A percentile compares a stretch with the other conserved stretches of the same genome.
Evolutionary conservation across 1,140 invertebrate species (phyloP).

Genomic region (Idris sp.): DNA sequence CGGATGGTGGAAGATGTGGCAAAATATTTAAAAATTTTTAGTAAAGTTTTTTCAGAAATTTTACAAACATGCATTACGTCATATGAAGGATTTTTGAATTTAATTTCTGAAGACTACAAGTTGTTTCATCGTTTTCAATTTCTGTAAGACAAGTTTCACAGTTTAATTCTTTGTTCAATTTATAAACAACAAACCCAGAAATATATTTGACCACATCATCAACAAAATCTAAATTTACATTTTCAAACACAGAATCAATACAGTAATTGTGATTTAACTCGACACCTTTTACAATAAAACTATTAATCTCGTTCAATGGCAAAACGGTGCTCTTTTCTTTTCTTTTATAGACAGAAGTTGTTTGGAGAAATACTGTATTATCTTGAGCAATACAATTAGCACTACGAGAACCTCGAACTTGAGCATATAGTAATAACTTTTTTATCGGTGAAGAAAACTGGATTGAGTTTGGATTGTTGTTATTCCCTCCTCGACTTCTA

Average conservation of each 20-base stretch:
- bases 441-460: slow-evolving; percentile 23
- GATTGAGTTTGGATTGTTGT: slow-evolving; percentile 17
- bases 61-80: slow-evolving; percentile 9
- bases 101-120: slow-evolving; percentile 4
- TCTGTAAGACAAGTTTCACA: neutral
- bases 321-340: neutral
- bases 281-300: neutral
- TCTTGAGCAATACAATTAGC: slow-evolving; percentile 21
- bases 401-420: slow-evolving; percentile 13
- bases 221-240: slow-evolving; percentile 1
- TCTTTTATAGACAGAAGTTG: slow-evolving; percentile 1
- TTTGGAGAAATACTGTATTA: slow-evolving; percentile 10
- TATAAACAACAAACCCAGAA: slow-evolving; percentile 1
- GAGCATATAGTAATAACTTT: slow-evolving; percentile 27
- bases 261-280: slow-evolving; percentile 16
- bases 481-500: slow-evolving; percentile 18
- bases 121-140: neutral
- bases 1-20: slow-evolving; percentile 15
- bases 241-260: neutral
- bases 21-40: slow-evolving; percentile 5
- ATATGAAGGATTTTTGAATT: slow-evolving; percentile 1
- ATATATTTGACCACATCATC: slow-evolving; percentile 7
- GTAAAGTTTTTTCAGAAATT: slow-evolving; percentile 6
- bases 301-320: neutral
- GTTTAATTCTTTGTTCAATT: neutral